These are phyloP conservation scores for Pseudomyrmex gracilis DNA, from an alignment of 1,140 invertebrate species.

Conservation along the genomic window DNA sequence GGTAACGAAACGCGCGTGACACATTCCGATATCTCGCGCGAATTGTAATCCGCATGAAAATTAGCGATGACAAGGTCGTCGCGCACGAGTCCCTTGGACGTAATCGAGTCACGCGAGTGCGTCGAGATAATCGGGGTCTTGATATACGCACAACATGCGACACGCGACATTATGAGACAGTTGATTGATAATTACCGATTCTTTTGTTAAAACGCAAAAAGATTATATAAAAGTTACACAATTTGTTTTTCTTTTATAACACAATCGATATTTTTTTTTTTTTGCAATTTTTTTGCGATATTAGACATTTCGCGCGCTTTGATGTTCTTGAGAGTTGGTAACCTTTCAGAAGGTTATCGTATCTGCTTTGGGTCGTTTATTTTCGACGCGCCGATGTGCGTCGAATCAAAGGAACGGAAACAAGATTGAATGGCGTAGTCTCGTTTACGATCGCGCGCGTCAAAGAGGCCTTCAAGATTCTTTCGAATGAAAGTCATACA, in stretches of 20 bases:
- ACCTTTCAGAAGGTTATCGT: neutral
- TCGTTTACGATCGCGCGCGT: slow-evolving; percentile 33
- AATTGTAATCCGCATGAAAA: slow-evolving; percentile 10
- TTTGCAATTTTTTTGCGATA: neutral
- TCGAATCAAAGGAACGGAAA: slow-evolving; percentile 28
- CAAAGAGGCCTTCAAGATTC: slow-evolving; percentile 27
- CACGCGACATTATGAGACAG: neutral
- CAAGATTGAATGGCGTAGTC: slow-evolving; percentile 39
- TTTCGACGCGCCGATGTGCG: slow-evolving; percentile 3
- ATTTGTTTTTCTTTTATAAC: neutral
- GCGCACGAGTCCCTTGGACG: neutral
- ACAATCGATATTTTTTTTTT: neutral
- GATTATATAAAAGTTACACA: too few relatives aligned
- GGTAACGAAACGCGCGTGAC: slow-evolving; percentile 13
- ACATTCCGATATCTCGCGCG: slow-evolving; percentile 22
- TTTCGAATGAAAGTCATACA: slow-evolving; percentile 35
- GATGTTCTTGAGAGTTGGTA: neutral
- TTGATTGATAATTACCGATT: neutral
- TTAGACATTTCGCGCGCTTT: neutral
- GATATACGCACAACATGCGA: neutral
- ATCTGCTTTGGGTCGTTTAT: slow-evolving; percentile 4
- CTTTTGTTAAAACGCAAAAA: too few relatives aligned
- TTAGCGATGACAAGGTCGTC: slow-evolving; percentile 38
- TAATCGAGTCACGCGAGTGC: slow-evolving; percentile 29
- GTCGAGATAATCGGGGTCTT: slow-evolving; percentile 5